Conservation (phyloP, 1,140 invertebrate genomes). For the Bombus vancouverensis region DNA sequence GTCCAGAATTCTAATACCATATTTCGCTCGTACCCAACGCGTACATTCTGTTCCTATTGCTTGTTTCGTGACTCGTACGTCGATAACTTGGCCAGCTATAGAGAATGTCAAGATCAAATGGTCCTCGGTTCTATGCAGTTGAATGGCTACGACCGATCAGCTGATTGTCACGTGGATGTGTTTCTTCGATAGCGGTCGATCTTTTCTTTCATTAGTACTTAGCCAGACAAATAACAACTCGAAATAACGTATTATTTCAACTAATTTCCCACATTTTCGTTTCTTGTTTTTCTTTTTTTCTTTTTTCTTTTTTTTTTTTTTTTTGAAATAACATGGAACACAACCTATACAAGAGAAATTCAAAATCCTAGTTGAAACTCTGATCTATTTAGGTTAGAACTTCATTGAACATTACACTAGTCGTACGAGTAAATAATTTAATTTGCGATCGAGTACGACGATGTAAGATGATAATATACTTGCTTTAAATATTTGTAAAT, state of each 20-base stretch:
- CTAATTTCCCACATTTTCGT: neutral
- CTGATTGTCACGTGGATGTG: neutral
- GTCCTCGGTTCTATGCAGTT: too few species aligned
- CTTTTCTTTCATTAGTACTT: neutral
- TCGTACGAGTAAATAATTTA: too few species aligned
- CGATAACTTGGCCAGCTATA: neutral
- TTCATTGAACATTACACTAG: too few species aligned
- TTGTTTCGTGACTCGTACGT: neutral
- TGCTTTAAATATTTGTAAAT: too few species aligned
- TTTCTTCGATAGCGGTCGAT: neutral
- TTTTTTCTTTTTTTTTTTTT: too few species aligned
- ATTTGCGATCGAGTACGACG: too few species aligned
- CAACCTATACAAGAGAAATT: too few species aligned
- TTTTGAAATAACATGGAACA: neutral
- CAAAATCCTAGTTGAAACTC: too few species aligned
- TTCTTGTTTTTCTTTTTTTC: too few species aligned
- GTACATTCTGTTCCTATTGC: neutral
- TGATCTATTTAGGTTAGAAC: too few species aligned
- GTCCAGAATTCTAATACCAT: constrained; percentile 27
- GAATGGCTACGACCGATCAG: neutral
- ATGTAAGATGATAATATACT: too few species aligned
- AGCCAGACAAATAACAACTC: neutral
- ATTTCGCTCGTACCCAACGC: neutral
- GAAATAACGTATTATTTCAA: neutral
- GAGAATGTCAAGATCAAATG: neutral